Evolutionary conservation across 2,797 vertebrate species (phyloP).

Genomic region (Arremon aurantiirostris): DNA sequence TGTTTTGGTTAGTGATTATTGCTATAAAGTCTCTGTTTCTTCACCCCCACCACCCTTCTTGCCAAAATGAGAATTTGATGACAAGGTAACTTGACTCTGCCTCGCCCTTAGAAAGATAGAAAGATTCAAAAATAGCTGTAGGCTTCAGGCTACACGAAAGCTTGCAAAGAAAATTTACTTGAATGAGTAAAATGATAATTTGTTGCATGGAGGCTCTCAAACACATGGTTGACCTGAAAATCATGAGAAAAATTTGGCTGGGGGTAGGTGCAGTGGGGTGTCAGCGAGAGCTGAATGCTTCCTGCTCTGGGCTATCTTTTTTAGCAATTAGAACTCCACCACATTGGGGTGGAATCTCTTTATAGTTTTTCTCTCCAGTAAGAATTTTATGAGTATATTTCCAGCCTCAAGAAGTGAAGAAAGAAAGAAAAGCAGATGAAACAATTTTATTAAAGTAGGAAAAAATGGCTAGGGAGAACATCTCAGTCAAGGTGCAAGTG

Average conservation of each 20-base stretch:
- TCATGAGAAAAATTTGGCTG: neutral
- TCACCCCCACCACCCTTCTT: slow-evolving; percentile 52
- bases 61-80: slow-evolving; percentile 65
- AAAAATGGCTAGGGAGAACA: neutral
- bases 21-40: slow-evolving; percentile 55
- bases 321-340: neutral
- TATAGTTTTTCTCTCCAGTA: neutral
- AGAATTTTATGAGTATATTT: neutral
- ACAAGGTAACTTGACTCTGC: slow-evolving; percentile 63
- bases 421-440: neutral
- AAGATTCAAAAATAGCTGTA: slow-evolving; percentile 48
- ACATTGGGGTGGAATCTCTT: neutral
- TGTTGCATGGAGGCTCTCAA: neutral
- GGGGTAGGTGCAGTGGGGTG: too few species aligned
- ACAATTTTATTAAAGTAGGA: neutral
- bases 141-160: slow-evolving; percentile 12
- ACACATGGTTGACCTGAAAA: neutral
- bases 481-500: neutral
- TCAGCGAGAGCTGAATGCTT: neutral
- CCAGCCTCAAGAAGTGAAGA: neutral
- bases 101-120: slow-evolving; percentile 38
- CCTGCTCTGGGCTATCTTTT: neutral
- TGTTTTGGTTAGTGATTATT: slow-evolving; percentile 68
- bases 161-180: slow-evolving; percentile 5
- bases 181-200: neutral